Evolutionary conservation across 2,888 invertebrate genomes (phyloP).

Genomic region (Entomobrya multifasciata): DNA sequence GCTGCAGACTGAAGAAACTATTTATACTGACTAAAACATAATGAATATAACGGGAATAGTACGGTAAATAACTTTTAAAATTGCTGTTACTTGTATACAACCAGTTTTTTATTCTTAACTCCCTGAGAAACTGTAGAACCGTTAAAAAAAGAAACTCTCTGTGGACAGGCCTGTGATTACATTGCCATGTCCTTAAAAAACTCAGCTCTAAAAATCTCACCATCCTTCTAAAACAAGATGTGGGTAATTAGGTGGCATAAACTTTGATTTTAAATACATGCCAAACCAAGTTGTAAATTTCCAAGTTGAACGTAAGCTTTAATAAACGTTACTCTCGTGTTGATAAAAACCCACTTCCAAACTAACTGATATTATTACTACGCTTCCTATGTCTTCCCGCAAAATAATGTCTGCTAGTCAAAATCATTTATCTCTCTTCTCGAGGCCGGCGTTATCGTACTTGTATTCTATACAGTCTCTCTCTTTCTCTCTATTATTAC

Average conservation of each 20-base stretch:
- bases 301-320: not conserved
- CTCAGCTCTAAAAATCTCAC: not conserved
- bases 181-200: not conserved
- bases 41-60: not conserved
- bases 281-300: too few species aligned
- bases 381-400: not conserved
- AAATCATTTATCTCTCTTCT: slow-evolving; percentile 9
- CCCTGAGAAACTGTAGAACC: too few species aligned
- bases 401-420: slow-evolving; percentile 6
- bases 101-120: too few species aligned
- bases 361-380: not conserved
- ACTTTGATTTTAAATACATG: not conserved
- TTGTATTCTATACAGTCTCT: not conserved
- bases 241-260: slow-evolving; percentile 43
- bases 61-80: too few species aligned
- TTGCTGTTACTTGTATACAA: too few species aligned
- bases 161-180: not conserved
- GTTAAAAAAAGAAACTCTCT: too few species aligned
- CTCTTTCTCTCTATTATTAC: not conserved
- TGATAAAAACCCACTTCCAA: not conserved
- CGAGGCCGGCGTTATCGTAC: slow-evolving; percentile 18
- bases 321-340: not conserved
- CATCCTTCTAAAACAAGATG: slow-evolving; percentile 22
- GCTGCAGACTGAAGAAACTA: not conserved
- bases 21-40: not conserved